Evolutionary conservation across 2,797 vertebrate species (phyloP).

Genomic region (Chaenodraco wilsoni): DNA sequence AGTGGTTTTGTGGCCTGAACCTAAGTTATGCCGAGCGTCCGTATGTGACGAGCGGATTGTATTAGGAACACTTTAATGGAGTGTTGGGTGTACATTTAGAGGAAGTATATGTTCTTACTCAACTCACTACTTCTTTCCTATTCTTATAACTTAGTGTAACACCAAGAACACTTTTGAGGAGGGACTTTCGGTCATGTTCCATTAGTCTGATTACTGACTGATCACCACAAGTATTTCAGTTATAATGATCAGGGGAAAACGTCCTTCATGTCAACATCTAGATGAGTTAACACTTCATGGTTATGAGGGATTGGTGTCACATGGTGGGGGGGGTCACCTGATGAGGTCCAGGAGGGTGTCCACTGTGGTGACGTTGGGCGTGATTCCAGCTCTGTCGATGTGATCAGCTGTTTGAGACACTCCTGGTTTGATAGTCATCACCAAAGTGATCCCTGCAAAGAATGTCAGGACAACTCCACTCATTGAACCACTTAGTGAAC

Average conservation of each 20-base stretch:
- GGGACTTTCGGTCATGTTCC: neutral
- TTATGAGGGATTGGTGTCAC: neutral
- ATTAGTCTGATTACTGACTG: neutral
- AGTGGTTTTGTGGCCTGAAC: too few relatives aligned
- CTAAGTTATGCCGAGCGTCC: too few relatives aligned
- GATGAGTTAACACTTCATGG: neutral
- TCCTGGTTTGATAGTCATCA: slow-evolving; percentile 95
- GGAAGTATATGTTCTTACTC: neutral
- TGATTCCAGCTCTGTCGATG: slow-evolving; percentile 89
- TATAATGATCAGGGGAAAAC: neutral
- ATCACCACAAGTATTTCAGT: neutral
- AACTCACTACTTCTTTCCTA: neutral
- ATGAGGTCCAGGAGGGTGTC: slow-evolving; percentile 95
- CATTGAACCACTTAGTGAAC: neutral
- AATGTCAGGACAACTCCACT: neutral
- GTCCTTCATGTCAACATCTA: neutral
- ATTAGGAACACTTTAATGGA: too few relatives aligned
- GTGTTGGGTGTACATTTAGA: neutral
- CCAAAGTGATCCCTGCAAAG: slow-evolving; percentile 90
- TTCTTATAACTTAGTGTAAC: neutral
- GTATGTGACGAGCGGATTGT: too few relatives aligned
- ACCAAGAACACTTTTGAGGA: neutral
- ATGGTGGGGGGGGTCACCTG: slow-evolving; percentile 63
- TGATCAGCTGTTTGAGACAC: slow-evolving; percentile 89
- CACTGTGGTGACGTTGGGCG: slow-evolving; percentile 91